A percentile compares a stretch with the other conserved stretches of the same genome.
Evolutionary conservation across 2,113 vertebrate species (phyloP).

Genomic region (Phalacrocorax aristotelis): DNA sequence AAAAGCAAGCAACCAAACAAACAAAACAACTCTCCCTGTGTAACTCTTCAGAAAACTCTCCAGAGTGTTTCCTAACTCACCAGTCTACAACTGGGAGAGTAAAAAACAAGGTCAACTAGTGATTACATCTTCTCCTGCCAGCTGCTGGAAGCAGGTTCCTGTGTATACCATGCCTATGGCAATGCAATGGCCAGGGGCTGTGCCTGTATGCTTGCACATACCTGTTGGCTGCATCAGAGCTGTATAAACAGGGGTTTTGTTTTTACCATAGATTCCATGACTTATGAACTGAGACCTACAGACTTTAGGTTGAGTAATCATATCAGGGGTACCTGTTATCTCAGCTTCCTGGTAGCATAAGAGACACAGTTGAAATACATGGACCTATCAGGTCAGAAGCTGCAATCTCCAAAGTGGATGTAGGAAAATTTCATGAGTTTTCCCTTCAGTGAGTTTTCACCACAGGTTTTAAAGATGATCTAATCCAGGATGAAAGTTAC

Average conservation of each 20-base stretch:
- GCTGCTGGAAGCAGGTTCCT: neutral
- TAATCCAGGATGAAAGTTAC: neutral
- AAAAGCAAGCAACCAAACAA: neutral
- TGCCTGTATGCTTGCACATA: neutral
- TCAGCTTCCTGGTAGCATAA: neutral
- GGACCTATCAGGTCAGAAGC: neutral
- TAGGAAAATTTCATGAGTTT: neutral
- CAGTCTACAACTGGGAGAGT: neutral
- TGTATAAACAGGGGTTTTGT: neutral
- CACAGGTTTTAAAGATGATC: neutral
- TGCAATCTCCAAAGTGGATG: neutral
- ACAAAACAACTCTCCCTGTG: neutral
- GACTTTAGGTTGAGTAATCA: neutral
- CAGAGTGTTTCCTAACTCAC: neutral
- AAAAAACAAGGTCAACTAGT: neutral
- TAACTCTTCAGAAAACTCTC: neutral
- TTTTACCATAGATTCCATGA: neutral
- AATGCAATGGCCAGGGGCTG: too few species aligned
- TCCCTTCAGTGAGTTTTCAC: neutral
- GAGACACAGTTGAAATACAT: neutral
- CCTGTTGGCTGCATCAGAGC: neutral
- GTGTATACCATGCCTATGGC: accelerated
- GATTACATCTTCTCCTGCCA: neutral
- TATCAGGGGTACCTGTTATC: neutral
- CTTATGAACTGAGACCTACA: neutral